Evolutionary conservation across 92 coral and sea anemone species (phyloP).

Genomic region (Epizoanthus stellaris): DNA sequence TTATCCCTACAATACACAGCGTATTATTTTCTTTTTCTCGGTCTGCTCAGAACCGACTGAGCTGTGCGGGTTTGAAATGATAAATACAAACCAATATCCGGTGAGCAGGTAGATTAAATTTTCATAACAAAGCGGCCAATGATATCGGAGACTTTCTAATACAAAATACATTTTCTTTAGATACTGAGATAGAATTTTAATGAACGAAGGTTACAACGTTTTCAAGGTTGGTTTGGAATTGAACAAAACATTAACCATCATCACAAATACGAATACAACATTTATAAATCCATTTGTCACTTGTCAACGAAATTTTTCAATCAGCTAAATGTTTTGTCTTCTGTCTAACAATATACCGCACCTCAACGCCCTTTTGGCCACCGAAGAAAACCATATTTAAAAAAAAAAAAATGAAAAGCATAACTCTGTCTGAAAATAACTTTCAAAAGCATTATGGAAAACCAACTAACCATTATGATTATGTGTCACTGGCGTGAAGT

Average conservation of each 20-base stretch:
- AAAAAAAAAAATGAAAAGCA: too few relatives aligned
- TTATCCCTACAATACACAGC: not conserved
- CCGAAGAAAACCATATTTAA: too few relatives aligned
- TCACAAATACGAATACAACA: not conserved
- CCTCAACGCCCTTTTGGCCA: too few relatives aligned
- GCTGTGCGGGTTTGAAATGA: conserved; percentile 6
- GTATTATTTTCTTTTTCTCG: not conserved
- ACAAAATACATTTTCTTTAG: conserved; percentile 4
- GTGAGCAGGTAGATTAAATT: conserved; percentile 21
- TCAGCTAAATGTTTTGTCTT: too few relatives aligned
- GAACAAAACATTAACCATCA: not conserved
- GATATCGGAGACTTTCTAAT: not conserved
- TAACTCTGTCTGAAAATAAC: too few relatives aligned
- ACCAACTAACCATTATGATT: too few relatives aligned
- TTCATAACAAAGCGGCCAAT: conserved; percentile 23
- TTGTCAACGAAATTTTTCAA: not conserved
- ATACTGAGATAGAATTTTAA: not conserved
- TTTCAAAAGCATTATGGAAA: too few relatives aligned
- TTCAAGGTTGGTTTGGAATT: not conserved
- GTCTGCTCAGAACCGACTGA: not conserved
- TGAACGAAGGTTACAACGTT: not conserved
- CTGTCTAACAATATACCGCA: too few relatives aligned
- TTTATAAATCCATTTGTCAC: not conserved
- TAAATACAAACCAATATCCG: not conserved
- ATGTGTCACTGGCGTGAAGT: too few relatives aligned